Evolutionary conservation across 2,888 invertebrate species (phyloP).

Genomic region (Nineta flava): DNA sequence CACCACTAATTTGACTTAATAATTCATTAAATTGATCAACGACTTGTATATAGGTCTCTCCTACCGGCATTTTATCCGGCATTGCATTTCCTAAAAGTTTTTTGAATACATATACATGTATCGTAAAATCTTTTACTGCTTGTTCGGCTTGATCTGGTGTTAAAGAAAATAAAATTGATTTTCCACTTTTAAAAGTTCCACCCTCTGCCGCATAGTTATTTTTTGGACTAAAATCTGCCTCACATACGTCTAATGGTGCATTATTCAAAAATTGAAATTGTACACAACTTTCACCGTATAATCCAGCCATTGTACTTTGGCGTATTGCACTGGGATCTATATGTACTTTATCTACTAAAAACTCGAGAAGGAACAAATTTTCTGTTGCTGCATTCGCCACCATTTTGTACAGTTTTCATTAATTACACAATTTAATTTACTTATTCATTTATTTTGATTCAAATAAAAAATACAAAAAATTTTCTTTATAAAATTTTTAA

Average conservation of each 20-base stretch:
- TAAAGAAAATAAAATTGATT: slow-evolving; percentile 51
- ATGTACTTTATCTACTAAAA: slow-evolving; percentile 37
- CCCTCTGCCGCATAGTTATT: slow-evolving; percentile 27
- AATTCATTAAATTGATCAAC: slow-evolving; percentile 41
- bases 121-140: slow-evolving; percentile 36
- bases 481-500: background rate
- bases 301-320: slow-evolving; percentile 29
- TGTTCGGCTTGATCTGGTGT: slow-evolving; percentile 34
- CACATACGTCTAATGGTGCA: slow-evolving; percentile 42
- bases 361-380: slow-evolving; percentile 45
- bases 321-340: slow-evolving; percentile 30
- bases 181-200: slow-evolving; percentile 38
- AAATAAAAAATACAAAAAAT: background rate
- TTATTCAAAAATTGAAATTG: slow-evolving; percentile 41
- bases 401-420: background rate
- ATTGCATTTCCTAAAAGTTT: slow-evolving; percentile 30
- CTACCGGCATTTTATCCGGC: slow-evolving; percentile 45
- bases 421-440: background rate
- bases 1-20: slow-evolving; percentile 26
- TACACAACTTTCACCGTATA: slow-evolving; percentile 37
- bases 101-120: slow-evolving; percentile 39
- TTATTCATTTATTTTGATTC: too few relatives aligned
- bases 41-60: slow-evolving; percentile 38
- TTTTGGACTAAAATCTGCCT: slow-evolving; percentile 32
- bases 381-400: slow-evolving; percentile 26